Evolutionary conservation across 2,888 invertebrate genomes (phyloP).

Genomic region (Coelopa pilipes): DNA sequence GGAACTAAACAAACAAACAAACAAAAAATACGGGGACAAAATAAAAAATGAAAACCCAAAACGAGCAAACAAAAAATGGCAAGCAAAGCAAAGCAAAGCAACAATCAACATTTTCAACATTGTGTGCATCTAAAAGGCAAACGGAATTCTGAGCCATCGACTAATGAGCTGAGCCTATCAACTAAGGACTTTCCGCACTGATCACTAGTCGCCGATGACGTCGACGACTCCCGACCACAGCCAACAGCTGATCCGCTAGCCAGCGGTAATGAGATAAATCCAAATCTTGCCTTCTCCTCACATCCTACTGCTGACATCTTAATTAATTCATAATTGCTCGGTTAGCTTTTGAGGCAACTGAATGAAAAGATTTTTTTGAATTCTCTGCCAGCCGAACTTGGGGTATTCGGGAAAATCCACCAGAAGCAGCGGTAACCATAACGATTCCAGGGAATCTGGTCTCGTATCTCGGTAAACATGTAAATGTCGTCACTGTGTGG

Average conservation of each 20-base stretch:
- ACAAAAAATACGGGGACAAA: too few relatives aligned
- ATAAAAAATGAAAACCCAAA: too few relatives aligned
- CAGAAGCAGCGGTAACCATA: too few relatives aligned
- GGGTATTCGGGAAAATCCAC: too few relatives aligned
- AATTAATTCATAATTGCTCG: background rate
- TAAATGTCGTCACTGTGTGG: too few relatives aligned
- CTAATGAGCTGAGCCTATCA: conserved; percentile 6
- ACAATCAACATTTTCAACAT: conserved; percentile 34
- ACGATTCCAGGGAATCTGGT: too few relatives aligned
- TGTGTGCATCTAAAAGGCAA: conserved; percentile 15
- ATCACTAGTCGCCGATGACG: background rate
- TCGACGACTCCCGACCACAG: background rate
- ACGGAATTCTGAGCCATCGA: conserved; percentile 12
- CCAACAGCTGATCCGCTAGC: background rate
- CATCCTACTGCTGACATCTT: too few relatives aligned
- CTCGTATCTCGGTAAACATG: too few relatives aligned
- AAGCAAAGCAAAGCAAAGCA: too few relatives aligned
- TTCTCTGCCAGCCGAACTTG: too few relatives aligned
- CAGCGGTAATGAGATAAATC: background rate
- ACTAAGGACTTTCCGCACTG: background rate
- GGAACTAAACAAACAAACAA: conserved; percentile 10
- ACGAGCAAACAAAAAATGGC: conserved; percentile 1
- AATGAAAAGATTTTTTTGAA: too few relatives aligned
- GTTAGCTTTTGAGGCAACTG: background rate
- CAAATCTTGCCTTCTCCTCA: background rate